Conservation (phyloP, 2,113 vertebrate genomes). For the Anseranas semipalmata region DNA sequence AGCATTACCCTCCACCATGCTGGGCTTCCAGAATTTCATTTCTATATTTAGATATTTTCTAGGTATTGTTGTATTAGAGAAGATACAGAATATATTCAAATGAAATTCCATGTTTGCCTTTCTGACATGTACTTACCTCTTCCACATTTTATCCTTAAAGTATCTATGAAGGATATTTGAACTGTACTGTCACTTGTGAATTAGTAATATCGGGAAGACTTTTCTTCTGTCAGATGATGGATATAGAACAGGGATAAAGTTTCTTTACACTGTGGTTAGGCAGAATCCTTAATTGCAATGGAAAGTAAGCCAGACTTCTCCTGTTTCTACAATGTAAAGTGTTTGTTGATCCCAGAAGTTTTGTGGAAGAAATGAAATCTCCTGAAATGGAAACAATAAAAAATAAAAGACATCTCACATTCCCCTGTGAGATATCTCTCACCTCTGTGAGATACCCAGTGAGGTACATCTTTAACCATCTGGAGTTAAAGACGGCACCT, state of each 20-base stretch:
- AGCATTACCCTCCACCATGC: neutral
- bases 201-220: neutral
- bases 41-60: neutral
- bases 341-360: neutral
- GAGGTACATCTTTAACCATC: neutral
- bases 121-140: neutral
- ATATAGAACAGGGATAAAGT: neutral
- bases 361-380: neutral
- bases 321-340: neutral
- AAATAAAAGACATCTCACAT: neutral
- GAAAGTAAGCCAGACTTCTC: neutral
- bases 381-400: neutral
- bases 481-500: neutral
- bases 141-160: neutral
- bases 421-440: neutral
- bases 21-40: neutral
- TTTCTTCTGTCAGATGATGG: neutral
- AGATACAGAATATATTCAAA: neutral
- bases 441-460: neutral
- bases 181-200: neutral
- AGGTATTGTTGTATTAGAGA: neutral
- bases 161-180: neutral
- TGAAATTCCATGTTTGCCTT: neutral
- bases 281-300: neutral
- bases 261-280: neutral